Evolutionary conservation across 2,113 vertebrate genomes (phyloP).

Genomic region (Lepidothrix coronata): DNA sequence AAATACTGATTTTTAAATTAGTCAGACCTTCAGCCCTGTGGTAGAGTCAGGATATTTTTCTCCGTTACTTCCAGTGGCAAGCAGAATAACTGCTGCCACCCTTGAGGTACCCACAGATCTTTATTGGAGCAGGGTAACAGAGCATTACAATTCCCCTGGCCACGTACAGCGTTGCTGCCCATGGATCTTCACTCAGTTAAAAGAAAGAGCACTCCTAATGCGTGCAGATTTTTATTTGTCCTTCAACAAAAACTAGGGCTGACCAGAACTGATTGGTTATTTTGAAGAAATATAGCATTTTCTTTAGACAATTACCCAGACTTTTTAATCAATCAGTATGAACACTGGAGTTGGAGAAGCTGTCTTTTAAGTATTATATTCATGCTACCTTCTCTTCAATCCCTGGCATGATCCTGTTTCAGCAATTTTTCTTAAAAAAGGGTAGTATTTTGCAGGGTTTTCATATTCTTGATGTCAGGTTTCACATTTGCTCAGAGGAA

Average conservation of each 20-base stretch:
- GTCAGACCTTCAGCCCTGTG: not conserved
- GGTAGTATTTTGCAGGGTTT: not conserved
- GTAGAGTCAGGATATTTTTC: not conserved
- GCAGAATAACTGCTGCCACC: not conserved
- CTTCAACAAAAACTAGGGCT: not conserved
- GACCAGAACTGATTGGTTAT: not conserved
- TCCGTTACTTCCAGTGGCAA: not conserved
- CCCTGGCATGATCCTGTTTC: not conserved
- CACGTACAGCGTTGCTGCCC: fast-evolving
- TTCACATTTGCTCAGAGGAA: not conserved
- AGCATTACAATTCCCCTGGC: not conserved
- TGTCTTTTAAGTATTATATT: not conserved
- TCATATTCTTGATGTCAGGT: not conserved
- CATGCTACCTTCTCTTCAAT: not conserved
- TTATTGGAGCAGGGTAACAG: not conserved
- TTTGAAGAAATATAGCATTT: not conserved
- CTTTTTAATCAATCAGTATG: not conserved
- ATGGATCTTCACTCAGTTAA: not conserved
- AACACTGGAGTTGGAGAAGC: not conserved
- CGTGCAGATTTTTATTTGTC: fast-evolving
- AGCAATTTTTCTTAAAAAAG: not conserved
- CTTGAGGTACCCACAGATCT: fast-evolving
- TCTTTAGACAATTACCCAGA: not conserved
- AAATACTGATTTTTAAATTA: not conserved
- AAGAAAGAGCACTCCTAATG: not conserved